These are phyloP conservation scores for Catharus ustulatus DNA, from an alignment of 2,797 vertebrate genomes.

Conservation along the genomic window DNA sequence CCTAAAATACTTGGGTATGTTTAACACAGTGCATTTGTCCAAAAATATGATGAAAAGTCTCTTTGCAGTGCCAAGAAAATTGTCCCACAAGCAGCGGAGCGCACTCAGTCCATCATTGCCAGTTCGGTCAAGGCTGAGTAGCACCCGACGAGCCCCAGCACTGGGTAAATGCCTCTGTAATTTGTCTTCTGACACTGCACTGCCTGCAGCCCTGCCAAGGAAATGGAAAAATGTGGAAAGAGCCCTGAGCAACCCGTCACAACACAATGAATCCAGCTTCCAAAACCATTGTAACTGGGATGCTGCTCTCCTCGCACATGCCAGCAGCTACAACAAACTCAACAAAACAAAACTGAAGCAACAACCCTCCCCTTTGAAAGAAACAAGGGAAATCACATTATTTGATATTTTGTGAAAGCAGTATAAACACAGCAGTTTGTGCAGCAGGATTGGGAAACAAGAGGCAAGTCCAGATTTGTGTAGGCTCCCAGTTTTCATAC, in stretches of 20 bases:
- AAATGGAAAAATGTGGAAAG: slow-evolving; percentile 56
- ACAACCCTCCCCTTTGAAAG: neutral
- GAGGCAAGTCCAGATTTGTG: neutral
- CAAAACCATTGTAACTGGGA: neutral
- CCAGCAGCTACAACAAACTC: slow-evolving; percentile 22
- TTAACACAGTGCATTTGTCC: slow-evolving; percentile 16
- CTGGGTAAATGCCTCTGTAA: slow-evolving; percentile 69
- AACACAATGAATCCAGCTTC: slow-evolving; percentile 46
- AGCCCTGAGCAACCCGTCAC: slow-evolving; percentile 47
- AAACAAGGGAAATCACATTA: neutral
- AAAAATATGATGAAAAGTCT: slow-evolving; percentile 9
- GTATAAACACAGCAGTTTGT: neutral
- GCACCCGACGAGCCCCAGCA: slow-evolving; percentile 49
- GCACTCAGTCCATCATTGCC: neutral
- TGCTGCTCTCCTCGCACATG: neutral
- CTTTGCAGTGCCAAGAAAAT: slow-evolving; percentile 31
- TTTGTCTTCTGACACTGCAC: slow-evolving; percentile 51
- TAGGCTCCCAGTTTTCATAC: neutral
- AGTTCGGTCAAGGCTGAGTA: slow-evolving; percentile 54
- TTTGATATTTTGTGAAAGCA: neutral
- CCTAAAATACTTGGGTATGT: neutral
- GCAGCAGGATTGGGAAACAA: neutral
- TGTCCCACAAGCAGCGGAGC: slow-evolving; percentile 17
- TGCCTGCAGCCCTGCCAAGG: slow-evolving; percentile 58
- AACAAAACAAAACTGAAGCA: slow-evolving; percentile 16